Evolutionary conservation across 2,888 invertebrate species (phyloP).

Genomic region (Hybos culiciformis): DNA sequence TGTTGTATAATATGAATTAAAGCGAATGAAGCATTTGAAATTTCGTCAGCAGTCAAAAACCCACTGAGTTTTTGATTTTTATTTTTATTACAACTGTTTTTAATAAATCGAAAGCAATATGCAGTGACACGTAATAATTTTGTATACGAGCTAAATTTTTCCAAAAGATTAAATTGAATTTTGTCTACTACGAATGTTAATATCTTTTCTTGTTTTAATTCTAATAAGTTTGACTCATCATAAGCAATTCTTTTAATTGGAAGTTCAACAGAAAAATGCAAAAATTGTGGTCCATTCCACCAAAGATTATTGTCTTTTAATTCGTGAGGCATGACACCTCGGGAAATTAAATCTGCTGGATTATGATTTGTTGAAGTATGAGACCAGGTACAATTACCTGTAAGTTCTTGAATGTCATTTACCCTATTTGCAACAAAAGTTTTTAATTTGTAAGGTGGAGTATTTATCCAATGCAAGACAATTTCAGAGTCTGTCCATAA

Average conservation of each 20-base stretch:
- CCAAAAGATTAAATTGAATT: no score
- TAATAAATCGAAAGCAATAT: slow-evolving; percentile 5
- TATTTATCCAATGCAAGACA: slow-evolving; percentile 11
- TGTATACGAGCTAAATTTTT: slow-evolving; percentile 2
- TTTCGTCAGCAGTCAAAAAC: no score
- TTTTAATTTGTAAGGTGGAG: slow-evolving; percentile 5
- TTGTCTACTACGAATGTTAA: no score
- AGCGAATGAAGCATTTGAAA: neutral
- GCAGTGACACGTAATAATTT: slow-evolving; percentile 5
- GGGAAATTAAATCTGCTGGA: slow-evolving; percentile 22
- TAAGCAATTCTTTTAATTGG: no score
- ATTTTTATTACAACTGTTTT: no score
- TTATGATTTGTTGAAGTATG: slow-evolving; percentile 20
- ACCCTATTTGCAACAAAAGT: slow-evolving; percentile 13
- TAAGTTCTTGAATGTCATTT: neutral
- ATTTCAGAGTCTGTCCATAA: slow-evolving; percentile 4
- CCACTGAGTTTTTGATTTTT: no score
- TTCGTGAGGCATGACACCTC: slow-evolving; percentile 14
- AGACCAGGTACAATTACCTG: slow-evolving; percentile 14
- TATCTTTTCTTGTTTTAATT: no score
- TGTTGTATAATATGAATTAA: neutral
- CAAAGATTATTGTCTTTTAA: no score
- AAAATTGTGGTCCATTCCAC: slow-evolving; percentile 5
- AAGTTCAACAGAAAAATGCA: neutral
- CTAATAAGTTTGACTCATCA: no score